A percentile compares a stretch with the other conserved stretches of the same genome.
These are phyloP conservation scores for Scelioninae gen. 1 DNA, from an alignment of 2,888 invertebrate species.

Conservation along the genomic window DNA sequence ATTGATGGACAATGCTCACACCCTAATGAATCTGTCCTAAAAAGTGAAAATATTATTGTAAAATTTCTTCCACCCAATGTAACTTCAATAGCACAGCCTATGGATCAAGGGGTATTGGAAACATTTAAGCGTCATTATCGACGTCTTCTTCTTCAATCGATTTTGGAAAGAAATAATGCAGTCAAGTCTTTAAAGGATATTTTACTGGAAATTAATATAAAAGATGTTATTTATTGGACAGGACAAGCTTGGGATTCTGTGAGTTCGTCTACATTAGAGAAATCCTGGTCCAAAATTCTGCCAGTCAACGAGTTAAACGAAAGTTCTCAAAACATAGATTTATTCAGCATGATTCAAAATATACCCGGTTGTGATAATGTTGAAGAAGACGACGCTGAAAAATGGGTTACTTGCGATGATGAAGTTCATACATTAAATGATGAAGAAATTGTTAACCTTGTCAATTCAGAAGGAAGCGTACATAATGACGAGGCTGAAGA, in stretches of 20 bases:
- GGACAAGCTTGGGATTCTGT: conserved; percentile 70
- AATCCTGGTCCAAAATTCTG: conserved; percentile 67
- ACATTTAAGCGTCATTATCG: conserved; percentile 71
- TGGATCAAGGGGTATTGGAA: conserved; percentile 73
- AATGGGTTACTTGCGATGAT: conserved; percentile 35
- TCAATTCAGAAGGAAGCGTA: conserved; percentile 25
- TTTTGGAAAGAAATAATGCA: conserved; percentile 51
- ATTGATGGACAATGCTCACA: conserved; percentile 72
- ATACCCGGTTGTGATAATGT: conserved; percentile 57
- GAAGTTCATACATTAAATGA: conserved; percentile 19
- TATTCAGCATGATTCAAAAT: conserved; percentile 54
- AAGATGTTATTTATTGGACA: conserved; percentile 69
- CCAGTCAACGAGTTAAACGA: conserved; percentile 35
- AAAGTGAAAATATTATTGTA: conserved; percentile 52
- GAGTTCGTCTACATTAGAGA: conserved; percentile 59
- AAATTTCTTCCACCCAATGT: conserved; percentile 71
- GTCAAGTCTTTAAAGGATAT: conserved; percentile 54
- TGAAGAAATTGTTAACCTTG: conserved; percentile 39
- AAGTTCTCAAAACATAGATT: conserved; percentile 47
- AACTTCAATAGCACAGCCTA: conserved; percentile 69
- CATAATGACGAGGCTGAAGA: conserved; percentile 16
- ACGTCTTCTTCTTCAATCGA: conserved; percentile 56
- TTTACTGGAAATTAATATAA: conserved; percentile 60
- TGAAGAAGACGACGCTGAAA: conserved; percentile 20
- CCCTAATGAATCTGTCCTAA: conserved; percentile 46